Evolutionary conservation across 2,113 vertebrate genomes (phyloP).

Genomic region (Bungarus multicinctus): DNA sequence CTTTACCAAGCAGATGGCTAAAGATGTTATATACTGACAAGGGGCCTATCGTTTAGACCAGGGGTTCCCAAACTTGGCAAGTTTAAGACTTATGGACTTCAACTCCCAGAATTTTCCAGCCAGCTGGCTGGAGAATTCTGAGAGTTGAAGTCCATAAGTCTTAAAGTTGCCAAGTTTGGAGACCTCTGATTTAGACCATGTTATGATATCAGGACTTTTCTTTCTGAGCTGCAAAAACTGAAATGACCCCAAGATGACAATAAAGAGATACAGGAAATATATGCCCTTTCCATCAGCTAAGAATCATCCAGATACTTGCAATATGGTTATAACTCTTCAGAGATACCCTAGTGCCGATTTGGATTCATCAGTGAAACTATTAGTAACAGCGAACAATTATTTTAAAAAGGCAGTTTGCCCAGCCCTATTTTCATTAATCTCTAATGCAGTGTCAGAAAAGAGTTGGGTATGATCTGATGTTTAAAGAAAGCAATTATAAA

Average conservation of each 20-base stretch:
- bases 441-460: not conserved
- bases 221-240: not conserved
- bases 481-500: not conserved
- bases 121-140: too few relatives aligned
- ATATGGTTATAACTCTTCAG: not conserved
- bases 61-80: too few relatives aligned
- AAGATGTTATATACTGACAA: not conserved
- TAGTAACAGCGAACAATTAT: not conserved
- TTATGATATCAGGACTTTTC: not conserved
- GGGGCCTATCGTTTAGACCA: too few relatives aligned
- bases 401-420: not conserved
- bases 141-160: too few relatives aligned
- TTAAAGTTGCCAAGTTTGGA: too few relatives aligned
- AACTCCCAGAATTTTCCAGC: too few relatives aligned
- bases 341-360: too few relatives aligned
- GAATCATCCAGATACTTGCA: not conserved
- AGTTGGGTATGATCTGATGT: not conserved
- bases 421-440: not conserved
- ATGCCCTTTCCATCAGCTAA: not conserved
- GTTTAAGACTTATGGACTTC: too few relatives aligned
- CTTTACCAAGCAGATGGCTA: not conserved
- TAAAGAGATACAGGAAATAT: not conserved
- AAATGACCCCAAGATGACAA: not conserved
- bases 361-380: not conserved
- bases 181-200: not conserved